A percentile compares a stretch with the other conserved stretches of the same genome.
Evolutionary conservation across 2,888 invertebrate species (phyloP).

Genomic region (Megastigmus dorsalis): DNA sequence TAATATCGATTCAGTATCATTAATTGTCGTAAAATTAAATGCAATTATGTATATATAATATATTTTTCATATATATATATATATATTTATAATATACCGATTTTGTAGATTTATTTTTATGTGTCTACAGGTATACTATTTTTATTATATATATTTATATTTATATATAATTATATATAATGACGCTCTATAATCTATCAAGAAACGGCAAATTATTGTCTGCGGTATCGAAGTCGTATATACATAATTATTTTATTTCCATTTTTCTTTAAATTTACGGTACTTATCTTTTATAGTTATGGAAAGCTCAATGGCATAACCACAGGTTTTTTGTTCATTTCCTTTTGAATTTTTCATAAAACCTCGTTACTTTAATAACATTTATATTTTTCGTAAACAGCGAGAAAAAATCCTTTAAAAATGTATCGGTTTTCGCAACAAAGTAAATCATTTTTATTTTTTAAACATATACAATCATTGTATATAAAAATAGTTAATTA

Average conservation of each 20-base stretch:
- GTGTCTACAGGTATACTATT: conserved; percentile 60
- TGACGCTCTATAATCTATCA: conserved; percentile 67
- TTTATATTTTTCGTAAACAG: conserved; percentile 3
- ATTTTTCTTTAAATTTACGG: conserved; percentile 56
- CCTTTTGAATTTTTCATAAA: conserved; percentile 13
- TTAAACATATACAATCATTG: conserved; percentile 5
- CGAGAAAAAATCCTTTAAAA: conserved; percentile 36
- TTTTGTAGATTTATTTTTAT: conserved; percentile 63
- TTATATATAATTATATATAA: conserved; percentile 54
- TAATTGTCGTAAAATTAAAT: conserved; percentile 59
- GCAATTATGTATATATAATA: conserved; percentile 62
- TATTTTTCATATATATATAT: conserved; percentile 58
- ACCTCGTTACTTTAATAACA: conserved; percentile 29
- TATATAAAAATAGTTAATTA: conserved; percentile 42
- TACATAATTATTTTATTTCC: conserved; percentile 50
- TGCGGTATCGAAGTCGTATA: conserved; percentile 69
- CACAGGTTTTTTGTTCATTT: conserved; percentile 60
- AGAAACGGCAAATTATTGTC: conserved; percentile 73
- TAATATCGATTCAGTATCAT: conserved; percentile 46
- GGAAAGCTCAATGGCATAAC: conserved; percentile 72
- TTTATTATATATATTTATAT: conserved; percentile 55
- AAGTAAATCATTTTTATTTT: conserved; percentile 8
- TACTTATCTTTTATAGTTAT: conserved; percentile 66
- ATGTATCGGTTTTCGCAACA: not conserved
- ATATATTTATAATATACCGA: conserved; percentile 56